A percentile compares a stretch with the other conserved stretches of the same genome.
phyloP scores from a whole-genome alignment of 2,113 vertebrate species.

The Clinocottus analis region DNA sequence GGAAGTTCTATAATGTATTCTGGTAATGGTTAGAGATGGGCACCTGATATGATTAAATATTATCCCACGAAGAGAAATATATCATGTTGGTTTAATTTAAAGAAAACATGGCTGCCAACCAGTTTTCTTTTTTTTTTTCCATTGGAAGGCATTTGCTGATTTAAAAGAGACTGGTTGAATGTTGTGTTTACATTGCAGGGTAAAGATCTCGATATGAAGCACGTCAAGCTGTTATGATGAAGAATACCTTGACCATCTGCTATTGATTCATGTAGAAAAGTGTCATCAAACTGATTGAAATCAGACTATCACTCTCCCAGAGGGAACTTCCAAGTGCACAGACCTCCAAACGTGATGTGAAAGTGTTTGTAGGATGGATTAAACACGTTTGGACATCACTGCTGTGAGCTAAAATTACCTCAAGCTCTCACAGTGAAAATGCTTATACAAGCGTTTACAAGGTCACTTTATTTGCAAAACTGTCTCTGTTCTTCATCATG shows the following conservation, averaged over 20 bases:
- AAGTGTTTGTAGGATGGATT: constrained; percentile 44
- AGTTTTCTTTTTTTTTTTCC: not conserved
- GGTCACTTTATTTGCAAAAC: constrained; percentile 25
- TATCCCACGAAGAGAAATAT: not conserved
- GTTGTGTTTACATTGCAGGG: constrained; percentile 48
- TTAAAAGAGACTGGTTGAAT: constrained; percentile 24
- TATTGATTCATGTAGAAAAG: constrained; percentile 47
- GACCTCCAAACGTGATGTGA: constrained; percentile 28
- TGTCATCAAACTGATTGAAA: constrained; percentile 44
- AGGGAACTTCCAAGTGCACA: constrained; percentile 5
- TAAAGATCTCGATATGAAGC: constrained; percentile 25
- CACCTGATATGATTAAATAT: not conserved
- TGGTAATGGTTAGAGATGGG: not conserved
- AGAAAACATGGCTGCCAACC: constrained; percentile 22
- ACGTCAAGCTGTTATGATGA: constrained; percentile 44
- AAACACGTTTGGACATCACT: constrained; percentile 41
- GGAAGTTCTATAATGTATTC: not conserved
- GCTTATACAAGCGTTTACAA: constrained; percentile 16
- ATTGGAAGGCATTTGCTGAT: constrained; percentile 12
- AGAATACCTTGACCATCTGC: constrained; percentile 61
- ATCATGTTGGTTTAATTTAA: constrained; percentile 45
- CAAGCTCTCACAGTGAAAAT: constrained; percentile 38
- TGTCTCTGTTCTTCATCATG: constrained; percentile 51
- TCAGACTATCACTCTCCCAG: constrained; percentile 26
- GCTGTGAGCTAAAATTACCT: constrained; percentile 21